phyloP scores from a whole-genome alignment of 2,113 vertebrate genomes.

The Epinephelus lanceolatus region DNA sequence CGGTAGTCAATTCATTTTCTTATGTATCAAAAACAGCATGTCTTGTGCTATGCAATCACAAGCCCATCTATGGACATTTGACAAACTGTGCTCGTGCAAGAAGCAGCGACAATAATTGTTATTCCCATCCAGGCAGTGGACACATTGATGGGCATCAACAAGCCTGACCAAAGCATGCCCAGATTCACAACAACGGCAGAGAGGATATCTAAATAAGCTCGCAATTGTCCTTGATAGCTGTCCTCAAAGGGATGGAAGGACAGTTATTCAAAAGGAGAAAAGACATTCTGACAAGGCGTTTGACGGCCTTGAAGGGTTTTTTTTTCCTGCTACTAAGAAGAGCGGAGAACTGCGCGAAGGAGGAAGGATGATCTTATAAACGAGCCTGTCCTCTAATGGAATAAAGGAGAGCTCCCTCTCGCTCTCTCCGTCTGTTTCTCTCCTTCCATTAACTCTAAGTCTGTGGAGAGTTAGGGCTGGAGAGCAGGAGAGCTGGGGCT shows the following conservation, averaged over 20 bases:
- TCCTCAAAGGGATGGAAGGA: slow-evolving; percentile 66
- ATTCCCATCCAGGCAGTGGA: slow-evolving; percentile 85
- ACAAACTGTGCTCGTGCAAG: slow-evolving; percentile 88
- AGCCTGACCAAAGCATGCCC: slow-evolving; percentile 82
- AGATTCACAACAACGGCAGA: slow-evolving; percentile 80
- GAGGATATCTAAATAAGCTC: slow-evolving; percentile 84
- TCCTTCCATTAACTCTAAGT: slow-evolving; percentile 69
- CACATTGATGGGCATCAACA: slow-evolving; percentile 90
- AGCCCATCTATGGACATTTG: slow-evolving; percentile 85
- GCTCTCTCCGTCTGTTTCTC: slow-evolving; percentile 61
- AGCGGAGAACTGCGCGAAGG: slow-evolving; percentile 52
- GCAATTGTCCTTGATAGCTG: slow-evolving; percentile 68
- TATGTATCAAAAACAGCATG: slow-evolving; percentile 82
- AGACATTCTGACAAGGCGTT: slow-evolving; percentile 70
- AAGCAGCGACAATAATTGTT: slow-evolving; percentile 91
- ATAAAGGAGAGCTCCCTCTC: slow-evolving; percentile 69
- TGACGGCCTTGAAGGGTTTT: slow-evolving; percentile 66
- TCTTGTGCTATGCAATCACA: slow-evolving; percentile 91
- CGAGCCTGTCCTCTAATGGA: slow-evolving; percentile 77
- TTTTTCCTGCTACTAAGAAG: slow-evolving; percentile 41
- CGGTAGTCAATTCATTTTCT: slow-evolving; percentile 87
- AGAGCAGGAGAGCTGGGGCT: slow-evolving; percentile 76
- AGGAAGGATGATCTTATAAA: slow-evolving; percentile 75
- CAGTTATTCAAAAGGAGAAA: slow-evolving; percentile 64
- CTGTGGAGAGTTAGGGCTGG: slow-evolving; percentile 72